A percentile compares a stretch with the other conserved stretches of the same genome.
These are phyloP conservation scores for Phasianus colchicus DNA, from an alignment of 2,113 vertebrate species.

Conservation along the genomic window DNA sequence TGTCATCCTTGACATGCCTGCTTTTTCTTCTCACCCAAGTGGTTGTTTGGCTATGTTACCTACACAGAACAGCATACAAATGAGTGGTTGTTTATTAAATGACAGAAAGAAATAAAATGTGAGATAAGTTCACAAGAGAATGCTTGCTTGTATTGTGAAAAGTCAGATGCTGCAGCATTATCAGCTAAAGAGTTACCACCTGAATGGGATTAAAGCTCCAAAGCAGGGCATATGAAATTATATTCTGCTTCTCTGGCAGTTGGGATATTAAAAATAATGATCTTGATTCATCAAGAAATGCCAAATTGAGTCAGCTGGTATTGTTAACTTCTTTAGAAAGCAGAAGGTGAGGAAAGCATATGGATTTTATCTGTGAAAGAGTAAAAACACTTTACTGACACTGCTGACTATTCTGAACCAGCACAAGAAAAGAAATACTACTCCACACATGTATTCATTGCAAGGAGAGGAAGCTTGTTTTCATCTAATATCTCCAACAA, in stretches of 20 bases:
- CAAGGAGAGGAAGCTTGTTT: background rate
- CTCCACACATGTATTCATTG: background rate
- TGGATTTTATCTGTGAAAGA: background rate
- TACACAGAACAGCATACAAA: constrained; percentile 11
- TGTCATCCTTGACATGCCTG: background rate
- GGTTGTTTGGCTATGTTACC: background rate
- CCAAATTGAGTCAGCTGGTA: background rate
- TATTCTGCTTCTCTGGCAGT: background rate
- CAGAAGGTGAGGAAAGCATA: background rate
- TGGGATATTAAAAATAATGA: background rate
- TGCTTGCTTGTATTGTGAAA: background rate
- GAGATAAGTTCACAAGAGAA: background rate
- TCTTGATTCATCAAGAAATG: background rate
- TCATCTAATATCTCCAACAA: background rate
- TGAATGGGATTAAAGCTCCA: background rate
- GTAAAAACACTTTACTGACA: background rate
- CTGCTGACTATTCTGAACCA: background rate
- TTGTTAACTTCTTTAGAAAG: background rate
- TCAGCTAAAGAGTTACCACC: background rate
- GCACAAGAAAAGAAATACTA: background rate
- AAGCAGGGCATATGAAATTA: background rate
- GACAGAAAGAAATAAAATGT: constrained; percentile 20
- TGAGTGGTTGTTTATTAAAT: background rate
- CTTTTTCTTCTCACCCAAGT: constrained; percentile 14
- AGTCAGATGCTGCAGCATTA: background rate